Conservation (phyloP, 2,797 vertebrate species). For the Rhinichthys osculus region DNA sequence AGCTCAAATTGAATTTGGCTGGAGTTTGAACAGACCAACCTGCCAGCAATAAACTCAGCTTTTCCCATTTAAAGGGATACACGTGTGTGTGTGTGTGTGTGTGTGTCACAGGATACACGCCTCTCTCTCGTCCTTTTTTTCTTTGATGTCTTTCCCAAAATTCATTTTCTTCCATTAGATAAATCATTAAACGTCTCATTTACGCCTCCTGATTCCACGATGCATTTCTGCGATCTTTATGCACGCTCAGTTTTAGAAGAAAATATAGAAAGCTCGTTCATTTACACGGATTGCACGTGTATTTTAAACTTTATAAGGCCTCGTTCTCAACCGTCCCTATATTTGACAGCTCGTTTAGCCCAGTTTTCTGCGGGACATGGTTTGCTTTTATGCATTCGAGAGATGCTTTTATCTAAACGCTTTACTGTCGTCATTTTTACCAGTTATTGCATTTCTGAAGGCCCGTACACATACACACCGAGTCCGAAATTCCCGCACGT, state of each 20-base stretch:
- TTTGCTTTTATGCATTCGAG: not conserved
- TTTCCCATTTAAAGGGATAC: constrained; percentile 53
- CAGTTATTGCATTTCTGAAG: not conserved
- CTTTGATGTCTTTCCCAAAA: constrained; percentile 64
- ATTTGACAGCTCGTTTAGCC: not conserved
- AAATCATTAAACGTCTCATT: constrained; percentile 40
- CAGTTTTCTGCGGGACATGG: not conserved
- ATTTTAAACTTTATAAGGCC: not conserved
- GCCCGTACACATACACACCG: too few relatives aligned
- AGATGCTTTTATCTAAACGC: not conserved
- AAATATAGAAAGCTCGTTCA: not conserved
- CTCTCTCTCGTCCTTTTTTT: constrained; percentile 30
- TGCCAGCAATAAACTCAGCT: constrained; percentile 71
- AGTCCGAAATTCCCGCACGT: too few relatives aligned
- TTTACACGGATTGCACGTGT: not conserved
- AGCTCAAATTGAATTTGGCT: constrained; percentile 71
- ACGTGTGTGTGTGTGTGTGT: constrained; percentile 5
- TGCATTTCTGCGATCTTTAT: constrained; percentile 5
- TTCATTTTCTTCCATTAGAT: constrained; percentile 50
- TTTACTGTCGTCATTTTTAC: not conserved
- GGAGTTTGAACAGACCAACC: constrained; percentile 62
- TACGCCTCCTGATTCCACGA: constrained; percentile 26
- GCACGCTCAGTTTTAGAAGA: not conserved
- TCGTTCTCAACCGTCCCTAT: not conserved
- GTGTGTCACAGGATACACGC: constrained; percentile 34